A percentile compares a stretch with the other conserved stretches of the same genome.
phyloP scores from a whole-genome alignment of 2,113 vertebrate genomes.

The Chloebia gouldiae region DNA sequence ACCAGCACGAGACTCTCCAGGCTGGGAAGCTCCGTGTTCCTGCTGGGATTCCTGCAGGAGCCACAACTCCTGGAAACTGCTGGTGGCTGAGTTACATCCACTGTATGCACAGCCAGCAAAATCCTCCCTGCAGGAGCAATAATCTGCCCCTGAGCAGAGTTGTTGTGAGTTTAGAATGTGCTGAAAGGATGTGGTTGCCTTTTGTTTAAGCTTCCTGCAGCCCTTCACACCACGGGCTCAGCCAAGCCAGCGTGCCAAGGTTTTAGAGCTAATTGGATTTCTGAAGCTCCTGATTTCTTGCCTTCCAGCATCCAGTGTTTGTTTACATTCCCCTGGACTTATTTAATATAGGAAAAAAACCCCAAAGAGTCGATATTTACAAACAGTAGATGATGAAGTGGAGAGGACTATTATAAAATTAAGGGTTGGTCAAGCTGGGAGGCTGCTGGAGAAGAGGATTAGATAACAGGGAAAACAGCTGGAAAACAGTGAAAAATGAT shows the following conservation, averaged over 20 bases:
- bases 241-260: slow-evolving; percentile 28
- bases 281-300: slow-evolving; percentile 40
- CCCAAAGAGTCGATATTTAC: background rate
- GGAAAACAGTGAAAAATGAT: background rate
- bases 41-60: background rate
- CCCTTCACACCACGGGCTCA: background rate
- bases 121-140: background rate
- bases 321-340: slow-evolving; percentile 49
- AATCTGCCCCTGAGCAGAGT: background rate
- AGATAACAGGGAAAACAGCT: background rate
- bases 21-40: background rate
- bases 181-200: background rate
- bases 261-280: slow-evolving; percentile 53
- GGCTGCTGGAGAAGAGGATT: background rate
- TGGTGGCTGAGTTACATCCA: background rate
- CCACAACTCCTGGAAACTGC: background rate
- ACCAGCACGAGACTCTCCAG: background rate
- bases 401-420: background rate
- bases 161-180: background rate
- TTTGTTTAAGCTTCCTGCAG: background rate
- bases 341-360: background rate
- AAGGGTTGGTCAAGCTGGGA: background rate
- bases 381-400: slow-evolving; percentile 33
- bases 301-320: slow-evolving; percentile 33
- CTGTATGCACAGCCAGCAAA: background rate